Evolutionary conservation across 1,140 invertebrate genomes (phyloP), one percentile per base, ranked within the genome.

Genomic region (Pentalonia nigronervosa): DNA sequence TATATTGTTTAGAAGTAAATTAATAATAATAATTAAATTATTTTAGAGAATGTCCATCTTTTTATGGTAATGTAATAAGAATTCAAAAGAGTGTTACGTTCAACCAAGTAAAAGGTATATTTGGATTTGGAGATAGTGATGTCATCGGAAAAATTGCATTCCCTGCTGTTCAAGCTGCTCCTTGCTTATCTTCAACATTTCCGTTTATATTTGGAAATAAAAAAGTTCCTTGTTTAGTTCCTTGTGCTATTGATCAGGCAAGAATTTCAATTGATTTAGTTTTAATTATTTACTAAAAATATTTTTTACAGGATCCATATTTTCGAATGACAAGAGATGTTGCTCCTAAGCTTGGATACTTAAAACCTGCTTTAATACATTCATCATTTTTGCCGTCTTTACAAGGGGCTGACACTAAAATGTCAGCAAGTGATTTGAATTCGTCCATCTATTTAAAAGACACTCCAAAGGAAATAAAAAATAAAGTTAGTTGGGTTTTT

Each of bases 281-380:
- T n/a, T 48, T 45, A 76, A 30, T 87, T 45, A 21, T 67, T 23
- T 48, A 21, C 9, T 47, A 83, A 83, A 81, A 50, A 41, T 56
- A 76, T 67, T 94, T 50, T 91, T 95, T 94, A 23, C 94, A 97
- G 96, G 99, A 99, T 96, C 99, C 99, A 0, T 99, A 99, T 95
- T 99, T 99, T 95, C 96, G 99, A 93, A 99, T 99, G 99, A 99
- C 98, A 0, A 96, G 99, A 94, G 99, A 99, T 96, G 98, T 99
- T 36, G 98, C 99, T 0, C 99, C 99, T 1, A 97, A 97, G 93
- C 95, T 99, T 25, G 98, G 97, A 41, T 97, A 96, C 95, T 97
- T 97, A 0, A 99, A 99, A 95, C 99, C 99, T n/a, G 97, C 99
- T 1, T 95, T 99, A 1, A 95, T 99, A 0, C 99, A 99, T 95